phyloP scores from a whole-genome alignment of 2,113 vertebrate genomes.

The Callocephalon fimbriatum region DNA sequence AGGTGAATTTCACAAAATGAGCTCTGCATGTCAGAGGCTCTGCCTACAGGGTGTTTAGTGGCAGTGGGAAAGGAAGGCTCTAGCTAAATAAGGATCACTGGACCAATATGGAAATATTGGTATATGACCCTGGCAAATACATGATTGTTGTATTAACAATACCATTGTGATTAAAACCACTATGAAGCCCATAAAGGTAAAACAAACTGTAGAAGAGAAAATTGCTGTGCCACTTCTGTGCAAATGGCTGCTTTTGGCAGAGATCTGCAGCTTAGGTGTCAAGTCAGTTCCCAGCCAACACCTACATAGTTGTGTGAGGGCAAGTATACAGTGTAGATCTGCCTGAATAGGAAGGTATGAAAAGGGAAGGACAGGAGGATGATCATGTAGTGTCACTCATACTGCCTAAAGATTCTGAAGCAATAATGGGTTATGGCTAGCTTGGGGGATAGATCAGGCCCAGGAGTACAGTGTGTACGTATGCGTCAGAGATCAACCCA shows the following conservation, averaged over 20 bases:
- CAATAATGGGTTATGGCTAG: background rate
- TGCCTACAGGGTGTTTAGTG: background rate
- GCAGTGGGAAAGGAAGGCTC: background rate
- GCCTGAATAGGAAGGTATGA: too few relatives aligned
- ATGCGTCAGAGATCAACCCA: background rate
- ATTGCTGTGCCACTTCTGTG: background rate
- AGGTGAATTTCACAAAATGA: background rate
- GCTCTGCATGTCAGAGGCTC: background rate
- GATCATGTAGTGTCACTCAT: rapidly evolving
- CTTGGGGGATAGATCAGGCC: rapidly evolving
- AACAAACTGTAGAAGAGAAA: background rate
- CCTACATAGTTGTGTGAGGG: background rate
- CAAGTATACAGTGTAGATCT: background rate
- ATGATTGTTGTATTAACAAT: background rate
- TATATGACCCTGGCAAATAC: background rate
- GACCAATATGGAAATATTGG: background rate
- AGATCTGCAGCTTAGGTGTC: background rate
- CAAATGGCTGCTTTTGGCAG: background rate
- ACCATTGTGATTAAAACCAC: background rate
- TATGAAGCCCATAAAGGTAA: background rate
- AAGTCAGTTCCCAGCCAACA: background rate
- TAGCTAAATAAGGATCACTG: background rate
- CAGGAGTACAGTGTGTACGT: rapidly evolving
- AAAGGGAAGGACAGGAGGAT: background rate
- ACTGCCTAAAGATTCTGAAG: background rate